These are phyloP conservation scores for Accipiter cooperii DNA, from an alignment of 2,113 vertebrate genomes.

Conservation along the genomic window DNA sequence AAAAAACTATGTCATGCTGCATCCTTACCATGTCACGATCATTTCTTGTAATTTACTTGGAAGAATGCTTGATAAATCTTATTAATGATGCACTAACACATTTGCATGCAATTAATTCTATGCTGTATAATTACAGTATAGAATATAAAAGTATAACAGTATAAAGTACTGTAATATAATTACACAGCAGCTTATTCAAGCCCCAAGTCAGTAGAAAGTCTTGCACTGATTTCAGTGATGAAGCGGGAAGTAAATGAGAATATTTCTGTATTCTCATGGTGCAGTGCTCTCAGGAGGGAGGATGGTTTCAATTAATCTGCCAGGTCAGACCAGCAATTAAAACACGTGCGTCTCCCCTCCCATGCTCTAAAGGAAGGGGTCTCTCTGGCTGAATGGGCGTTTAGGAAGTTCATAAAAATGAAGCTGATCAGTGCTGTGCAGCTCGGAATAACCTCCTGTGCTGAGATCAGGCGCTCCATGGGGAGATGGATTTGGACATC, in stretches of 20 bases:
- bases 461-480: background rate
- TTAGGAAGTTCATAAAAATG: background rate
- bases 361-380: background rate
- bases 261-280: background rate
- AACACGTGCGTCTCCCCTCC: background rate
- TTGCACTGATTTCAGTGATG: background rate
- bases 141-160: background rate
- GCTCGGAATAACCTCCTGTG: background rate
- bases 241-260: conserved; percentile 1
- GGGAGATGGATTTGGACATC: background rate
- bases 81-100: background rate
- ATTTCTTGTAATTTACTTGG: background rate
- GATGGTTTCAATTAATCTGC: background rate
- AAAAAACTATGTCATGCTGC: background rate
- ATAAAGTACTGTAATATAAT: background rate
- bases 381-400: background rate
- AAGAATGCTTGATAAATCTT: background rate
- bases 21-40: background rate
- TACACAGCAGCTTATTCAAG: conserved; percentile 1
- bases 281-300: background rate
- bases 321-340: background rate
- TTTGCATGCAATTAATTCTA: conserved; percentile 12
- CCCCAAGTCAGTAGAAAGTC: background rate
- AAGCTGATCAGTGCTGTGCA: background rate
- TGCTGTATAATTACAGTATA: conserved; percentile 8